phyloP scores from a whole-genome alignment of 2,888 invertebrate genomes.

The Noctua janthe region DNA sequence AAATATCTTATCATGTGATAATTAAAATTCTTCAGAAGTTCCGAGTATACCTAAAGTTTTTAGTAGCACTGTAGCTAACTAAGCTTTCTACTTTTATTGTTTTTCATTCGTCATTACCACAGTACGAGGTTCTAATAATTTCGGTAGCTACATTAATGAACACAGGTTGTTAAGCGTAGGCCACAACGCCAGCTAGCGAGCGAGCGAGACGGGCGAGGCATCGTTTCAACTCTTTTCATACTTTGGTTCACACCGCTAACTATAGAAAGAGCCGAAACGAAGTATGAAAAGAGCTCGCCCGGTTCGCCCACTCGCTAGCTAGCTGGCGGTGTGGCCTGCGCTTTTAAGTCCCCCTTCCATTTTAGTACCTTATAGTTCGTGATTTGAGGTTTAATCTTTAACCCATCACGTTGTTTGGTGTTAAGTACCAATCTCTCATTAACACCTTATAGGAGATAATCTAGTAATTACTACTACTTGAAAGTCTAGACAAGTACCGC shows the following conservation, averaged over 20 bases:
- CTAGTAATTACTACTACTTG: background rate
- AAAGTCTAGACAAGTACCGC: background rate
- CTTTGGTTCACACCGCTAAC: too few relatives aligned
- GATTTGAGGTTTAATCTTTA: constrained; percentile 1
- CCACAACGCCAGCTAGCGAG: too few relatives aligned
- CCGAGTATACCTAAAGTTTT: too few relatives aligned
- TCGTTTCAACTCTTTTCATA: too few relatives aligned
- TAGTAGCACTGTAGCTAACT: too few relatives aligned
- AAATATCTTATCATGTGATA: background rate
- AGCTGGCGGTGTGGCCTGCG: too few relatives aligned
- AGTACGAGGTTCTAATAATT: background rate
- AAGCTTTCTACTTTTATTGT: background rate
- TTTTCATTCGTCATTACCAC: too few relatives aligned
- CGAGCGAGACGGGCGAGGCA: too few relatives aligned
- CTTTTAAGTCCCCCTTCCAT: background rate
- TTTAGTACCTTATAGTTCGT: background rate
- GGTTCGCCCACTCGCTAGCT: too few relatives aligned
- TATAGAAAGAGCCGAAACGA: too few relatives aligned
- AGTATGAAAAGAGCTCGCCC: too few relatives aligned
- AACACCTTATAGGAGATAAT: background rate
- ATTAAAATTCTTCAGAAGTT: background rate
- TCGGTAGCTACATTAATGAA: background rate
- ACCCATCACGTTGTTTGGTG: constrained; percentile 15
- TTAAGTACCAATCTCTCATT: background rate
- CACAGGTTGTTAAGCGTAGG: background rate